A percentile compares a stretch with the other conserved stretches of the same genome.
phyloP scores from a whole-genome alignment of 30 jellyfish, hydroid and myxozoan genomes.

The Cassiopea xamachana region DNA sequence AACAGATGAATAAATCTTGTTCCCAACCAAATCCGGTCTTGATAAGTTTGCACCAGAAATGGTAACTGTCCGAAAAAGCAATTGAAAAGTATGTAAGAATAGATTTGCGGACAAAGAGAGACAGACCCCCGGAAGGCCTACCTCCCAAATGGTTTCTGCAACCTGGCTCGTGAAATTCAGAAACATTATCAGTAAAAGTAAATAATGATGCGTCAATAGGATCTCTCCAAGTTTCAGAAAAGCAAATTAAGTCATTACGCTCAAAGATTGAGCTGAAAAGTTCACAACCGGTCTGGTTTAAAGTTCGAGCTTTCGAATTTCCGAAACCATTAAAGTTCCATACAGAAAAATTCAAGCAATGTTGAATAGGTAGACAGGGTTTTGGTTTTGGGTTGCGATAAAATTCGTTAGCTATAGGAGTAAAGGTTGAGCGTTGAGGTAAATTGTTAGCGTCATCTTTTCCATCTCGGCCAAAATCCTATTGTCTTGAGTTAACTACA shows the following conservation, averaged over 20 bases:
- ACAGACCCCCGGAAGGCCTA: conserved; percentile 53
- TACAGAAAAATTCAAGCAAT: background rate
- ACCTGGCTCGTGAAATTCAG: conserved; percentile 37
- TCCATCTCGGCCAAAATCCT: conserved; percentile 36
- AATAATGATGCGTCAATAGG: conserved; percentile 11
- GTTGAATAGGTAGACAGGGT: conserved; percentile 3
- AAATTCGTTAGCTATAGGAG: background rate
- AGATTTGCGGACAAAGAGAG: conserved; percentile 33
- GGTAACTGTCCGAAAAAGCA: conserved; percentile 17
- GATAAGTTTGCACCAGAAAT: conserved; percentile 36
- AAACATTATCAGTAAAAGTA: background rate
- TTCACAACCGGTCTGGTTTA: conserved; percentile 12
- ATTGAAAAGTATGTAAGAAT: background rate
- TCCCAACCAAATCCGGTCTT: conserved; percentile 6
- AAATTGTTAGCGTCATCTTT: background rate
- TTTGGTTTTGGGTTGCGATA: background rate
- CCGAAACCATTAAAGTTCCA: conserved; percentile 26
- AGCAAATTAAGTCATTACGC: conserved; percentile 29
- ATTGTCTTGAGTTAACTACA: conserved; percentile 7
- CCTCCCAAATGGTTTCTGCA: conserved; percentile 14
- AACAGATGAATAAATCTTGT: conserved; percentile 34
- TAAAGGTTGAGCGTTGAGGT: background rate
- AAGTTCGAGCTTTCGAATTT: background rate
- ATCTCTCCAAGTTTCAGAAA: conserved; percentile 55
- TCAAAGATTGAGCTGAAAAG: conserved; percentile 1